Evolutionary conservation across 1,140 invertebrate species (phyloP), one percentile per base, ranked within the genome.

Genomic region (Uloborus diversus): DNA sequence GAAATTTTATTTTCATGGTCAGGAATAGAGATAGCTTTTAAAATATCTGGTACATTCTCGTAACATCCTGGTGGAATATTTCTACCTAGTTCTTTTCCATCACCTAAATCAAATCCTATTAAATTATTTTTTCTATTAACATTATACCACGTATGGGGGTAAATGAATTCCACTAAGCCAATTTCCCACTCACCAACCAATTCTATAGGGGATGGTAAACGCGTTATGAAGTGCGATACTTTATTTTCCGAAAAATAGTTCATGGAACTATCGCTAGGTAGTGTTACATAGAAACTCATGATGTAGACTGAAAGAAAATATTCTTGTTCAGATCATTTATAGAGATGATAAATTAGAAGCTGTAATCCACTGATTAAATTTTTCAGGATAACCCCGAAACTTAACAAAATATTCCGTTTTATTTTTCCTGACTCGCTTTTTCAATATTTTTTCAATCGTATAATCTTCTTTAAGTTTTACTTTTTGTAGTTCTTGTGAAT

Each of bases 281-380:
- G 57, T 32, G 57, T 61, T 32, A 61, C 4, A 27, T 61, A 61
- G 27, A 61, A 61, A 28, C 57, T 61, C 57, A 61, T 61, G 5
- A 9, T 32, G 13, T 28, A 27, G 30, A 13, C 57, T 27, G 20
- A 61, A 7, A 3, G 5, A 13, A 14, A 20, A 27, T 3, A n/a
- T 51, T 11, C 7, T 11, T 4, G 13, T 7, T 30, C 14, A 27
- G 5, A 4, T 13, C 5, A 5, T 32, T 61, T 61, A 61, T 32
- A 61, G 4, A 27, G 25, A 4, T 30, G 4, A 20, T 32, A 61
- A 30, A 61, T 61, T 32, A 5, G 20, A 4, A 30, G 57, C 7
- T 4, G 57, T 20, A 11, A 61, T 61, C 57, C 84, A 86, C 59
- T 81, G 81, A 80, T 86, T 85, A 78, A 85, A 83, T 35, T 76